These are phyloP conservation scores for Pseudocheirus occidentalis DNA, from an alignment of 2,797 vertebrate genomes.

Conservation along the genomic window DNA sequence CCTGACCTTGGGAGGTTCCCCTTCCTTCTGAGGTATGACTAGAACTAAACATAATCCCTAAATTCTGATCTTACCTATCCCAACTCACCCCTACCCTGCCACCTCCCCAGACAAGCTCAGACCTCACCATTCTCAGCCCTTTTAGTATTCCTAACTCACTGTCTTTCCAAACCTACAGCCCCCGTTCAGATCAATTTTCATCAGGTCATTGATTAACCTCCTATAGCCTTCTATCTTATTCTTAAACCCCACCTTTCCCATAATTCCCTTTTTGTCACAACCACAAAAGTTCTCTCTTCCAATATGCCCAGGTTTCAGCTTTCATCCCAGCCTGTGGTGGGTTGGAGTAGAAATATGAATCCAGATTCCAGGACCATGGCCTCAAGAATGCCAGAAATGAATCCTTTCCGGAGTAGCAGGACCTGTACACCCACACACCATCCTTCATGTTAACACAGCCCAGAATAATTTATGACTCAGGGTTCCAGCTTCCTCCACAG, in stretches of 20 bases:
- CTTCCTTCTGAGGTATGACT: neutral
- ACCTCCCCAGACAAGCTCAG: neutral
- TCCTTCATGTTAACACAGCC: constrained; percentile 59
- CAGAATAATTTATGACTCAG: constrained; percentile 71
- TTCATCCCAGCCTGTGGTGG: constrained; percentile 5
- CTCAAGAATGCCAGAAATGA: constrained; percentile 71
- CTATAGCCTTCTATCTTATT: neutral
- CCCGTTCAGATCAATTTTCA: neutral
- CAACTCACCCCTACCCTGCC: neutral
- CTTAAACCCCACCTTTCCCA: neutral
- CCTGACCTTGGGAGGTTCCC: neutral
- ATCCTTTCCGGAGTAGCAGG: constrained; percentile 52
- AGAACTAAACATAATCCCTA: neutral
- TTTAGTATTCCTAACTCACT: neutral
- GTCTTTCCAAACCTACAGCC: neutral
- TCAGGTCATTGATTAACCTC: neutral
- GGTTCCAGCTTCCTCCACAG: constrained; percentile 56
- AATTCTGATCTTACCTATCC: neutral
- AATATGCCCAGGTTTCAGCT: neutral
- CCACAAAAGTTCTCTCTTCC: constrained; percentile 5
- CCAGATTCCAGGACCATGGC: constrained; percentile 46
- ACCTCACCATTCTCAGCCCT: neutral
- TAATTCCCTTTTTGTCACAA: neutral
- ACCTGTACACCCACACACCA: constrained; percentile 62
- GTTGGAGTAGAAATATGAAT: neutral